Percentiles rank a stretch among this genome's conserved stretches.
Evolutionary conservation across 2,888 invertebrate species (phyloP).

Genomic region (Spatulosminthurus flaviceps): DNA sequence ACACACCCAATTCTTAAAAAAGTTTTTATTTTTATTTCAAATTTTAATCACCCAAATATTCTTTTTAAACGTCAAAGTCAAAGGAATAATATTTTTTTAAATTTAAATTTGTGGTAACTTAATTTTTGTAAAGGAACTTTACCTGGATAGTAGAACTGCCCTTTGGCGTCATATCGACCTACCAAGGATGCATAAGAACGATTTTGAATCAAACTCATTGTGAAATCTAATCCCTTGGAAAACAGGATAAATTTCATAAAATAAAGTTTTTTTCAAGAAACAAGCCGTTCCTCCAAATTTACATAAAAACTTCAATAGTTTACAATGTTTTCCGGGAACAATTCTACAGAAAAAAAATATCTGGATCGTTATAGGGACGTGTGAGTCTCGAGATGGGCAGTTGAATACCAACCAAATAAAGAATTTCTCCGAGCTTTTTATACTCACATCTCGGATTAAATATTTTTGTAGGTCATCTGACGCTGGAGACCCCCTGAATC

Average conservation of each 20-base stretch:
- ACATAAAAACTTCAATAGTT: too few relatives aligned
- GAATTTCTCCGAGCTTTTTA: neutral
- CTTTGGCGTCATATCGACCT: constrained; percentile 31
- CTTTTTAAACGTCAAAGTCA: too few relatives aligned
- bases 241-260: too few relatives aligned
- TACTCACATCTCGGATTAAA: neutral
- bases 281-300: too few relatives aligned
- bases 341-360: too few relatives aligned
- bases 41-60: neutral
- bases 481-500: too few relatives aligned
- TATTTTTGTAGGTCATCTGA: neutral
- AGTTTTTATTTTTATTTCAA: neutral
- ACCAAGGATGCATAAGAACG: constrained; percentile 16
- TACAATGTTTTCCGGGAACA: too few relatives aligned
- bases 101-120: too few relatives aligned
- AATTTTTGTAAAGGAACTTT: too few relatives aligned
- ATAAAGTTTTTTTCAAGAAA: too few relatives aligned
- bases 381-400: neutral
- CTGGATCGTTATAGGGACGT: neutral
- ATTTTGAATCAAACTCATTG: neutral
- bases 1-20: constrained; percentile 34
- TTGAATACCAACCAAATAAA: neutral
- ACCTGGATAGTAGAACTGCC: constrained; percentile 30
- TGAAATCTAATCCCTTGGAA: neutral
- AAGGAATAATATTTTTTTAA: too few relatives aligned